Base-by-base conservation (phyloP, 2,888 invertebrate species). In the Drosophila anomelani region DNA sequence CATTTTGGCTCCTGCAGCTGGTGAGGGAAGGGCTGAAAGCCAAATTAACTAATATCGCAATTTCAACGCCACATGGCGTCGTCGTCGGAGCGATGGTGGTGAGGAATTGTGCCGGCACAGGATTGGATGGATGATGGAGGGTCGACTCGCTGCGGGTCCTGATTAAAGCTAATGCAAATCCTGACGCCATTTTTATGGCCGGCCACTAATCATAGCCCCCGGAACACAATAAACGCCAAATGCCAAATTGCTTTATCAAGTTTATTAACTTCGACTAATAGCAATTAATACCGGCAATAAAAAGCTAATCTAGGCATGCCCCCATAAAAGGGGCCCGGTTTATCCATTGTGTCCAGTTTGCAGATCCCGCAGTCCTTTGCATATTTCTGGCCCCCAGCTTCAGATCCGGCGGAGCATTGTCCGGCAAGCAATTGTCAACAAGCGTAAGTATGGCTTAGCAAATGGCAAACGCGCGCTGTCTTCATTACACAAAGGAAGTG, bases 161-260 rank as follows among this genome's bases (percentile, higher is more conserved):
- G 64, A 76, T 76, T 76, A 77, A 58, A 61, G 69, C 64, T 63
- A 75, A 89, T 85, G 88, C 84, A 85, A 89, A 87, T 85, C 76
- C 78, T 71, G 74, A 56, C 61, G 77, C 75, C 60, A 60, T 62
- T 79, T 87, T 89, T 87, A 87, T 88, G 64, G 55, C 74, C 55
- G 20, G 29, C 54, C 79, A 83, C 87, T 76, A 88, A 84, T 88
- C 87, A 88, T 84, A 87, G 82, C 61, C 64, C 73, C 66, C 53
- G 67, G 71, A 68, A 66, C 80, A 72, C 78, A 72, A 87, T 89
- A 85, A 82, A 85, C 85, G 89, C 76, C 81, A 88, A 89, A 88
- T 81, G 85, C 85, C 85, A 88, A 86, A 86, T 86, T 86, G 90
- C 86, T 89, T 90, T 88, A 86, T 86, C 89, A 90, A 90, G 80